Base-by-base conservation (phyloP, 1,140 invertebrate species). In the Idris sp. region DNA sequence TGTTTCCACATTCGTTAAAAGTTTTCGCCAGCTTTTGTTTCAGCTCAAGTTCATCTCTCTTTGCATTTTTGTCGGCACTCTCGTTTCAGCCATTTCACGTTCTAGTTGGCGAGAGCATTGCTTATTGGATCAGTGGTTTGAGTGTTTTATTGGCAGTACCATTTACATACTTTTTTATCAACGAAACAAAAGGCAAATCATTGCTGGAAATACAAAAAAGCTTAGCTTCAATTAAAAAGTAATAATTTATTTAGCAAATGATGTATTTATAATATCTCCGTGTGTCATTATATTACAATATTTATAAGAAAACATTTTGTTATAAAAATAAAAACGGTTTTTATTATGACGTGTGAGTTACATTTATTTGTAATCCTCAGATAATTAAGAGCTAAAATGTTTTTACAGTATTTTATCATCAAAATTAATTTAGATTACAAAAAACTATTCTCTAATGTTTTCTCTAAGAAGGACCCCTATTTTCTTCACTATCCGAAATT, bases 101-200 rank as follows among this genome's bases (percentile, higher is more conserved):
- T 46, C 6, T 83, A 0, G 58, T 83, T 8, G 84, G 83, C 4
- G 79, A 84, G 10, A 83, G 74, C 53, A 78, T 74, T 14, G 79
- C 86, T 4, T 92, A 90, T 77, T 91, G 89, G 83, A 81, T 90
- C 15, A 92, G 89, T 68, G 84, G 88, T 1, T 69, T 84, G 8
- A 79, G 89, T 35, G 86, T 89, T 6, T 77, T 89, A 9, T 22
- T 88, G 9, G 89, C 88, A 0, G 76, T 89, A 14, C 79, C 91
- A 0, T 88, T 91, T 40, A 84, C 90, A 4, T 89, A 84, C 22
- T 86, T 89, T 26, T 86, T 89, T 18, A 80, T 92, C 9, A 89
- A 91, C 0, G 92, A 92, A 79, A 93, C 91, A 0, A 91, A 90
- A 69, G 91, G 91, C 0, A 90, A 89, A 62, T 89, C 82, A 8